Evolutionary conservation across 2,888 invertebrate species (phyloP), one percentile per base, ranked within the genome.

Genomic region (Patella pellucida): DNA sequence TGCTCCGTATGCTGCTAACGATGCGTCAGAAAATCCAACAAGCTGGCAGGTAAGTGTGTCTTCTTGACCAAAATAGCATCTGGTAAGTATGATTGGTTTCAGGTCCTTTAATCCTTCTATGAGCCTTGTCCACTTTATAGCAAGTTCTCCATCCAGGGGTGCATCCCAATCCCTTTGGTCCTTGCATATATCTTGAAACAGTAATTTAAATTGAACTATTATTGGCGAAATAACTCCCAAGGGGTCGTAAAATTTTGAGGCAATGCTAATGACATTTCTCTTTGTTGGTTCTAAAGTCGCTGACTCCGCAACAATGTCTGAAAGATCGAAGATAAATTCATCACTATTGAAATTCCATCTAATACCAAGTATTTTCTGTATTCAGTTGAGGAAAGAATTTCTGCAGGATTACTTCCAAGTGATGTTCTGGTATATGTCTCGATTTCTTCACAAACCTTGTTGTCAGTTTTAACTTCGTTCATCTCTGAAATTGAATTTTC

Each of bases 301-400:
- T 5, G 62, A 19, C 23, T 62, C 62, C 3, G 62, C 19, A 14
- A 23, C 62, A 23, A 62, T 62, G 19, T 62, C 19, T 23, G 19
- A 15, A 23, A 62, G 12, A 23, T 62, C 14, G 23, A 62, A 62
- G 19, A 62, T 19, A 3, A 62, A 62, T 62, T 62, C 62, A 62
- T 62, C 62, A 9, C 23, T n/a, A 23, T 4, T 14, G 15, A 23
- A 62, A 15, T 62, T 15, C 23, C 62, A 62, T 62, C 14, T 62
- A 23, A 62, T 62, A 62, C 19, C 62, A 56, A 19, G 56, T 9
- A 56, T 56, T 56, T 56, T 56, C 56, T 56, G 56, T n/a, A n/a
- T 56, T 56, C 56, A 56, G 16, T 56, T 1, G 56, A 56, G 7
- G 56, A 56, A 19, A 56, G 56, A 19, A 2, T 56, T 19, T 56